Evolutionary conservation across 2,888 invertebrate genomes (phyloP).

Genomic region (Oscheius sp.): DNA sequence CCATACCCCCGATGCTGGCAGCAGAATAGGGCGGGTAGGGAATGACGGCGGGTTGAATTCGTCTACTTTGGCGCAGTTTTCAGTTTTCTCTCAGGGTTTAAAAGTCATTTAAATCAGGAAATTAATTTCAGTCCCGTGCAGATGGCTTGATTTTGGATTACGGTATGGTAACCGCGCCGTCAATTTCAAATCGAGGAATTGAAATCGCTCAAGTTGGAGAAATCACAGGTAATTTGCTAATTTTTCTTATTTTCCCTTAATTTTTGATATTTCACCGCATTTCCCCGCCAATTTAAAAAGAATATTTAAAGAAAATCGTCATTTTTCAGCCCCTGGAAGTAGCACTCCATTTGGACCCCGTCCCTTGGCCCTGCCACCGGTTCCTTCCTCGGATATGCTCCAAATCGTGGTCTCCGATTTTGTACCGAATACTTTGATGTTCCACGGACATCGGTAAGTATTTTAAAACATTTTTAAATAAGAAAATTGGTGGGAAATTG

Average conservation of each 20-base stretch:
- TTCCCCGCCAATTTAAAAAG: too few species aligned
- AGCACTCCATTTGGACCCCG: conserved; percentile 59
- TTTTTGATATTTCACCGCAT: too few species aligned
- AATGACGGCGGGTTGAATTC: too few species aligned
- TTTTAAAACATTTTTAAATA: too few species aligned
- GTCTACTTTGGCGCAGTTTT: background rate
- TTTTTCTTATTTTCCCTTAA: background rate
- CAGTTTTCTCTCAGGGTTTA: background rate
- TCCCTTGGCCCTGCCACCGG: conserved; percentile 41
- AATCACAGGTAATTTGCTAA: conserved; percentile 38
- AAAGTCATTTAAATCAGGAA: background rate
- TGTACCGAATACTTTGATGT: conserved; percentile 69
- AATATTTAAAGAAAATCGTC: too few species aligned
- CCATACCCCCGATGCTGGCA: conserved; percentile 42
- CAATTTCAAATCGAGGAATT: conserved; percentile 55
- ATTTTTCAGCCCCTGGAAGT: background rate
- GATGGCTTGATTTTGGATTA: conserved; percentile 68
- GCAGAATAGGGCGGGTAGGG: too few species aligned
- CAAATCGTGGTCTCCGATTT: conserved; percentile 69
- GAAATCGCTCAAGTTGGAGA: conserved; percentile 68
- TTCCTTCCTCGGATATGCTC: conserved; percentile 42
- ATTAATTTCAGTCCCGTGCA: conserved; percentile 61
- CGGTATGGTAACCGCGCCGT: conserved; percentile 56
- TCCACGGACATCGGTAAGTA: conserved; percentile 65
- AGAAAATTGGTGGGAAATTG: too few species aligned